Conservation (phyloP, 2,797 vertebrate species). For the Psittacula derbiana region DNA sequence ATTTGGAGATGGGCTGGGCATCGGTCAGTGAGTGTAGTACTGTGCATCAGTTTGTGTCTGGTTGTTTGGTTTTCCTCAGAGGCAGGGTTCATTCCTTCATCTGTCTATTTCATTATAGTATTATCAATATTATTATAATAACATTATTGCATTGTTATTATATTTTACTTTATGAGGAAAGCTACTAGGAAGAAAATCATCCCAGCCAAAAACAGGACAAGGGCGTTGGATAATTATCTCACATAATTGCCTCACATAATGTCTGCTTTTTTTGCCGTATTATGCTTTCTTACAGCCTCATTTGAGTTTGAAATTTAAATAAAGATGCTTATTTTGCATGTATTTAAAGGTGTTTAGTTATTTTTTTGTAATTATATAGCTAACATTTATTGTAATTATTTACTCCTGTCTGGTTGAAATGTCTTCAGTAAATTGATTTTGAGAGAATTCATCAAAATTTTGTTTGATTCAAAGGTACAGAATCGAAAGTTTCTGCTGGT, state of each 20-base stretch:
- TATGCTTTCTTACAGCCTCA: background rate
- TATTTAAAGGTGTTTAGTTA: background rate
- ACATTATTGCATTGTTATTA: background rate
- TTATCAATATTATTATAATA: background rate
- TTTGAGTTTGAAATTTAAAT: background rate
- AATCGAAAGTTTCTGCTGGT: conserved; percentile 91
- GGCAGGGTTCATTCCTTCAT: background rate
- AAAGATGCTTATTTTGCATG: background rate
- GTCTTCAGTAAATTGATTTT: background rate
- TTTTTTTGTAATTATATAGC: background rate
- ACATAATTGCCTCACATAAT: background rate
- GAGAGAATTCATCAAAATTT: conserved; percentile 17
- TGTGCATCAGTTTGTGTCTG: background rate
- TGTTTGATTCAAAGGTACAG: conserved; percentile 77
- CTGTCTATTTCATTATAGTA: background rate
- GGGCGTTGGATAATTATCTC: background rate
- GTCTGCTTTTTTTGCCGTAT: background rate
- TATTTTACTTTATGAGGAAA: background rate
- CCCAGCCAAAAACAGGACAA: background rate
- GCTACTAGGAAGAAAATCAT: background rate
- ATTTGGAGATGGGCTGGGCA: background rate
- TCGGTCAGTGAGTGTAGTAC: background rate
- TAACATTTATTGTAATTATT: background rate
- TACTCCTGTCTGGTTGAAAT: background rate
- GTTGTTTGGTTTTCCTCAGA: background rate